These are phyloP conservation scores for Siniperca scherzeri DNA, from an alignment of 2,797 vertebrate genomes.

Conservation along the genomic window DNA sequence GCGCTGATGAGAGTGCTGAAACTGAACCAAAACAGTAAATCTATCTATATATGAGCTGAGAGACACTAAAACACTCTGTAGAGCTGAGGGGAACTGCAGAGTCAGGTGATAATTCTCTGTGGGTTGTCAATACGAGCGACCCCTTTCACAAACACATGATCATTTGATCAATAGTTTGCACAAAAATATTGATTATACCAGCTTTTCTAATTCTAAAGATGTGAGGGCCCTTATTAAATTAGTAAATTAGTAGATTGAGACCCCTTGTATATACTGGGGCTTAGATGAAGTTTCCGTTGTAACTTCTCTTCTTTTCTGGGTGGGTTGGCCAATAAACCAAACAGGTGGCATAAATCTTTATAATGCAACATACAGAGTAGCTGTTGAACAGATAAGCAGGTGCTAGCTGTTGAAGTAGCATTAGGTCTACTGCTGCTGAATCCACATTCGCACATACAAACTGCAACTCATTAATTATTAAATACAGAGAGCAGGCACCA, in stretches of 20 bases:
- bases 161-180: not conserved
- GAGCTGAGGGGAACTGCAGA: too few species aligned
- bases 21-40: not conserved
- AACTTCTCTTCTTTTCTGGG: not conserved
- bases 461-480: slow-evolving; percentile 74
- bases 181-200: not conserved
- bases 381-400: slow-evolving; percentile 23
- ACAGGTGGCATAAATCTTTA: slow-evolving; percentile 10
- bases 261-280: not conserved
- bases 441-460: slow-evolving; percentile 47
- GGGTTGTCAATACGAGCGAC: too few species aligned
- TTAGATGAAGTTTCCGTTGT: not conserved
- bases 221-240: not conserved
- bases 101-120: too few species aligned
- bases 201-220: not conserved
- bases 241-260: too few species aligned
- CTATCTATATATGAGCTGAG: not conserved
- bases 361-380: slow-evolving; percentile 2
- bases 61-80: not conserved
- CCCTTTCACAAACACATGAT: not conserved
- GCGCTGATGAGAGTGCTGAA: not conserved
- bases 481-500: slow-evolving; percentile 64
- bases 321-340: not conserved
- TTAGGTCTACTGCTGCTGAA: slow-evolving; percentile 10
- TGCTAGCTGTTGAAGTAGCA: slow-evolving; percentile 12